Base-by-base conservation (phyloP, 2,797 vertebrate genomes). In the Semotilus atromaculatus region DNA sequence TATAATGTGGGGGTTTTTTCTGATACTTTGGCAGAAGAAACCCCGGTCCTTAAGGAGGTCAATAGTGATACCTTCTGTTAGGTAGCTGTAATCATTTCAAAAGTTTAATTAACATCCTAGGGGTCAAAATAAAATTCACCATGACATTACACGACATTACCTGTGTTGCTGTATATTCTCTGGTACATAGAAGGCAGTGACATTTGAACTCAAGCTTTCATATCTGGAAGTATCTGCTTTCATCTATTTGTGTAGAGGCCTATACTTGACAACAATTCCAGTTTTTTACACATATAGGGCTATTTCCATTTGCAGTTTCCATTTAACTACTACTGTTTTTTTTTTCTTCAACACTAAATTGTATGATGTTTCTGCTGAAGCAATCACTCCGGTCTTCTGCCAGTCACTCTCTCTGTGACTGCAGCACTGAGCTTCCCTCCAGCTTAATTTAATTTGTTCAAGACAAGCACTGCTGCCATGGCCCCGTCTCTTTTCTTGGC, bases 381-480 rank as follows among this genome's bases (percentile, higher is more conserved):
- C 58, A 78, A 23, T 79, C 81, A 73, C 38, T 48, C 38, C 75
- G 70, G 36, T 71, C 29, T 74, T 53, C 43, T 60, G 60, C 43
- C 60, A 75, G 64, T 58, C 36, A 76, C 23, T 40, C 66, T 82
- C 71, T 83, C 86, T 86, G 58, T 79, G 67, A 81, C 34, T 81
- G 66, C 62, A 48, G 62, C 43, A 68, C 80, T 67, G 79, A 71
- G 51, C 80, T 73, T 74, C 86, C 67, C 75, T 83, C 73, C 19
- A 88, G 80, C 79, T 83, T 86, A 81, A 89, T 88, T 89, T 70
- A 83, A 85, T 87, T 88, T 88, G 85, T 87, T 86, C 75, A 83
- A 84, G 84, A 87, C 84, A 82, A 67, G 70, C 45, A 71, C 71
- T 86, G 68, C 83, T 83, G 51, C 72, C 72, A 67, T 80, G 58